Evolutionary conservation across 37 sponge, comb jelly and placozoan genomes (phyloP).

Genomic region (Beroe ovata): DNA sequence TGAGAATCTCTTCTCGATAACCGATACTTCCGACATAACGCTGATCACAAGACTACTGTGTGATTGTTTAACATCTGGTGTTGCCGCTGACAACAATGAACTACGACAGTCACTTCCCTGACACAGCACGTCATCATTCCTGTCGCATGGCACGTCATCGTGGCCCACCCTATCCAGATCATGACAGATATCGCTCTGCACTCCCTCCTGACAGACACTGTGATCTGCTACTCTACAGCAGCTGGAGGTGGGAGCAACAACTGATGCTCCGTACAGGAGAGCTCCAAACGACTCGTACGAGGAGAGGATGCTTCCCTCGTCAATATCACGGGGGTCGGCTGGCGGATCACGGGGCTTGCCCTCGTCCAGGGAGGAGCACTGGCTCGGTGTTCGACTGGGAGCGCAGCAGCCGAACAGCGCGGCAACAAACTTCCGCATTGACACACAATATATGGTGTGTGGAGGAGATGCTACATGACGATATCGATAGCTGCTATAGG

Average conservation of each 20-base stretch:
- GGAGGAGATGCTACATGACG: no score
- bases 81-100: background rate
- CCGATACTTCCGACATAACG: background rate
- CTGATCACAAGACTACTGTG: background rate
- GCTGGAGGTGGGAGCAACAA: background rate
- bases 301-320: background rate
- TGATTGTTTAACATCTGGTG: background rate
- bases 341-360: background rate
- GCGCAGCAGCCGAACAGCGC: slow-evolving; percentile 35
- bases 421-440: slow-evolving; percentile 35
- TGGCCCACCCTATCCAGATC: background rate
- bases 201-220: background rate
- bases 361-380: background rate
- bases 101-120: background rate
- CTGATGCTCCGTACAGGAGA: background rate
- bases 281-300: slow-evolving; percentile 7
- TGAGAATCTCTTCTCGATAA: background rate
- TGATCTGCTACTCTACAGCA: background rate
- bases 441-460: background rate
- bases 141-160: background rate
- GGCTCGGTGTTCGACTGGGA: background rate
- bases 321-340: background rate
- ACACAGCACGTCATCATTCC: background rate
- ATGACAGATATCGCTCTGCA: background rate
- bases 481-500: no score